Evolutionary conservation across 2,797 vertebrate genomes (phyloP), one percentile per base, ranked within the genome.

Genomic region (Triplophysa yarkandensis): DNA sequence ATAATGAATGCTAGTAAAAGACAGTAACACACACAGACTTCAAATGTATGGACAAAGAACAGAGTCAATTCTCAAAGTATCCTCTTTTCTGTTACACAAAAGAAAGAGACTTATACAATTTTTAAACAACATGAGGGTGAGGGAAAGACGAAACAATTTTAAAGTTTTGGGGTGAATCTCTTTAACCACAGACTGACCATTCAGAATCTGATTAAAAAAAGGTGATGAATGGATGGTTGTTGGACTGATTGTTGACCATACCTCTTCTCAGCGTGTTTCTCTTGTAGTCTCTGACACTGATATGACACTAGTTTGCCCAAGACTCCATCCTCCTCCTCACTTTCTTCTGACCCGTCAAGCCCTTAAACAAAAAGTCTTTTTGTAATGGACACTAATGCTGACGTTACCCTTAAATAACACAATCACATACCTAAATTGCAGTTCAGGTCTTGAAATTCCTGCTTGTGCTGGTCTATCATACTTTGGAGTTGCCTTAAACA

Each of bases 261-360:
- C 80, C 75, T 83, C 58, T 95, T 93, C 21, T 90, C 92, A 86
- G 90, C 86, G 0, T 91, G 88, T 79, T 88, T 86, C 79, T 94
- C 92, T 85, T 91, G 91, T 75, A 93, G 88, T 81, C 94, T 95
- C 94, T 94, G 95, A 0, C 94, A 93, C 80, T 88, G 93, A 86
- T 94, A 94, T 46, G 93, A 93, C 14, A 92, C 90, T 50, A 92
- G 86, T 84, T 91, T 92, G 80, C 95, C 94, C 14, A 90, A 92
- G 54, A 93, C 92, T 50, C 91, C 89, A 55, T 92, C 88, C 10
- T 97, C 94, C 76, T 96, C 95, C 79, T 93, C 94, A 67, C 97
- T 98, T 85, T 98, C 97, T 88, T 99, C 97, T 68, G 96, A 99
- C 98, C 96, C 99, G 87, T 99, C 96, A 92, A 98, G 83, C 76